Base-by-base conservation (phyloP, 2,113 vertebrate genomes). In the Zingel zingel region DNA sequence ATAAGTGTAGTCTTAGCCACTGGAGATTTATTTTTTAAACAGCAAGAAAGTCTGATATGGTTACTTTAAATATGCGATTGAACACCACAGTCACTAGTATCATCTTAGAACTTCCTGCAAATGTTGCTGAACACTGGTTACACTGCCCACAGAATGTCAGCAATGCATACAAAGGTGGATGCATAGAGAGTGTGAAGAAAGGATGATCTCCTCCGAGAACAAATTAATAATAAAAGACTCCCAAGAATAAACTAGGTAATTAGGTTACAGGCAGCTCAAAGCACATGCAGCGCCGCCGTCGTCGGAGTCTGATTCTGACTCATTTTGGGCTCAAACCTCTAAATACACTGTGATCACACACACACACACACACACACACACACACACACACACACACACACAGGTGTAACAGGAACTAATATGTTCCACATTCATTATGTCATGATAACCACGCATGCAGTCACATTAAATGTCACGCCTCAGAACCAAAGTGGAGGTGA, bases 171-270 rank as follows among this genome's bases (percentile, higher is more conserved):
- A 84, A 82, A 92, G 70, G 53, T 66, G 64, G 54, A 61, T 64
- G 67, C 67, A 85, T 45, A 54, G 56, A 76, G 67, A 84, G 72
- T 39, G 19, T 25, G 30, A 61, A 63, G 50, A 85, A 69, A 70
- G 43, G 51, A 84, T 69, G 33, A 74, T 86, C 67, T 83, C 69
- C 74, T 80, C 76, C 39, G 71, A 79, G 80, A 89, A 86, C 79
- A 85, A 91, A 89, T 91, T 74, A 86, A 89, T 81, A 91, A 90
- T 90, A 80, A 87, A 92, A 83, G 82, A 87, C 70, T 80, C 81
- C 66, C 66, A 39, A 86, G 86, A 93, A 90, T 89, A 92, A 87
- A 90, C 75, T 70, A 74, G 91, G 85, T 90, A 89, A 94, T 88
- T 83, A 83, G 90, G 90, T 92, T 92, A 84, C n/a, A 85, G 82